Evolutionary conservation across 2,797 vertebrate genomes (phyloP).

Genomic region (Anolis apletophallus): DNA sequence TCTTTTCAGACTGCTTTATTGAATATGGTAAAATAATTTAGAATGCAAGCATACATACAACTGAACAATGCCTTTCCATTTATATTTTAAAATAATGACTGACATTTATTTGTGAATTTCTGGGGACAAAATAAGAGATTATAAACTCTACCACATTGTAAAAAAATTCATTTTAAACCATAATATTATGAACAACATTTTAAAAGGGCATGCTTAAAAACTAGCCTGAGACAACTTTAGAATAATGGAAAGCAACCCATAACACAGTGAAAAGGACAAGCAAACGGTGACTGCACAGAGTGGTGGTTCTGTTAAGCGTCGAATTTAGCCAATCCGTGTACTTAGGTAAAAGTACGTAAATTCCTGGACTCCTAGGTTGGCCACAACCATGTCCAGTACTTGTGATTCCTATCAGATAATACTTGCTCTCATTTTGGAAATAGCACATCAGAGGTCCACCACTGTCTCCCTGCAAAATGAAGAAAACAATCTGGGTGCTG

Average conservation of each 20-base stretch:
- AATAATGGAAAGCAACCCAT: accelerated
- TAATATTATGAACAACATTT: background rate
- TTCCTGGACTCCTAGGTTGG: conserved; percentile 68
- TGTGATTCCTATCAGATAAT: conserved; percentile 74
- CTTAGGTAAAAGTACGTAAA: conserved; percentile 70
- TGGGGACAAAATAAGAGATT: background rate
- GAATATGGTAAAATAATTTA: background rate
- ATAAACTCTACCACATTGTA: background rate
- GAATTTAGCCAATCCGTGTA: conserved; percentile 67
- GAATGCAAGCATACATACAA: background rate
- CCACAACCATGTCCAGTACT: conserved; percentile 78
- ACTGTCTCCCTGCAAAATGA: conserved; percentile 77
- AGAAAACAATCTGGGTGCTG: background rate
- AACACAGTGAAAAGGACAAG: background rate
- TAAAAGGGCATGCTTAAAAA: background rate
- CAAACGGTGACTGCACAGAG: accelerated
- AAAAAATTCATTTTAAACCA: too few relatives aligned
- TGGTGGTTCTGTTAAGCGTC: accelerated
- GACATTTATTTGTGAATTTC: background rate
- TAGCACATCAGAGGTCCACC: conserved; percentile 78
- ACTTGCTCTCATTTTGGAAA: conserved; percentile 38
- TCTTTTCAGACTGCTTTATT: background rate
- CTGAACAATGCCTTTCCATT: background rate
- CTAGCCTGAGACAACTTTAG: background rate
- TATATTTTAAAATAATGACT: background rate